Evolutionary conservation across 2,113 vertebrate genomes (phyloP).

Genomic region (Loxodonta africana): DNA sequence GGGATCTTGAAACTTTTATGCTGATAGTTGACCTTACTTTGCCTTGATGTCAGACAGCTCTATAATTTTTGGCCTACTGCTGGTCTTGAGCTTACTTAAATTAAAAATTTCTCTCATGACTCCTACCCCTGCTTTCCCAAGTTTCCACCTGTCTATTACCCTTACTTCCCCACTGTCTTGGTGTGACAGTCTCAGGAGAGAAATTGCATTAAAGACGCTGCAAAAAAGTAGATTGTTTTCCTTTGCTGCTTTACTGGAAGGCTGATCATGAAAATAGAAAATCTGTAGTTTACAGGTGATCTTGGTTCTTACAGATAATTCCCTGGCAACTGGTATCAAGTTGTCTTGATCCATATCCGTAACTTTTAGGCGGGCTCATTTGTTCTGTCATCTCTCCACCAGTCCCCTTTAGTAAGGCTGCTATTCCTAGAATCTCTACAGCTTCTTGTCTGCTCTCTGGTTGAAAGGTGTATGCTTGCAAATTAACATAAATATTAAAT

Average conservation of each 20-base stretch:
- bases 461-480: background rate
- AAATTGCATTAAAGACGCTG: background rate
- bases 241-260: conserved; percentile 22
- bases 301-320: conserved; percentile 37
- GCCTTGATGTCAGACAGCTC: background rate
- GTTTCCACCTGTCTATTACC: background rate
- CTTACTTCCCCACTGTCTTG: background rate
- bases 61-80: background rate
- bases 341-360: background rate
- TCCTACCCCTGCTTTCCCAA: background rate
- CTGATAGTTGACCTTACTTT: background rate
- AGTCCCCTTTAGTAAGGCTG: background rate
- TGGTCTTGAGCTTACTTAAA: background rate
- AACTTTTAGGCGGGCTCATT: background rate
- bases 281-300: background rate
- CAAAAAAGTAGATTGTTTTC: background rate
- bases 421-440: background rate
- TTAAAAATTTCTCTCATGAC: background rate
- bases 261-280: background rate
- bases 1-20: background rate
- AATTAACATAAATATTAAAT: conserved; percentile 40
- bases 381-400: conserved; percentile 23
- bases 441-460: background rate
- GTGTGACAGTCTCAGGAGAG: background rate
- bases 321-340: background rate